Conservation (phyloP, 2,113 vertebrate genomes). For the Halichoeres trimaculatus region DNA sequence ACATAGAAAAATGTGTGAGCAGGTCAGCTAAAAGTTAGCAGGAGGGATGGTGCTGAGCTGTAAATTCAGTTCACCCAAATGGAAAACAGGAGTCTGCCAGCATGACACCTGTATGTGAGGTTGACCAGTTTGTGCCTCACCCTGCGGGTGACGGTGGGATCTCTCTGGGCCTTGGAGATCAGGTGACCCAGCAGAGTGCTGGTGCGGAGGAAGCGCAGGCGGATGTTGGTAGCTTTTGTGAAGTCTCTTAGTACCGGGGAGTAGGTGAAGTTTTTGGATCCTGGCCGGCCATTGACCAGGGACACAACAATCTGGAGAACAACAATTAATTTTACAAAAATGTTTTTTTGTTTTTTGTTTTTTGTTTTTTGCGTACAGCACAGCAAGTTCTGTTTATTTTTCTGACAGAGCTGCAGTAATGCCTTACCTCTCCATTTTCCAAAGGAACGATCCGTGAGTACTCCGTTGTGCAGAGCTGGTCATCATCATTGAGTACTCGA, state of each 20-base stretch:
- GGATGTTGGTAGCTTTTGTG: conserved; percentile 93
- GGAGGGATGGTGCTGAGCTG: conserved; percentile 19
- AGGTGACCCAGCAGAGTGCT: conserved; percentile 93
- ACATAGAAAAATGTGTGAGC: conserved; percentile 46
- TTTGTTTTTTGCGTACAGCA: no score
- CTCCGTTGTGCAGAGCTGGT: conserved; percentile 91
- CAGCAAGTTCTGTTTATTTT: background rate
- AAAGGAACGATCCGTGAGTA: conserved; percentile 91
- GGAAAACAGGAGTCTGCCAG: conserved; percentile 31
- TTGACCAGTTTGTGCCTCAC: conserved; percentile 78
- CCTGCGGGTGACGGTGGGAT: conserved; percentile 91
- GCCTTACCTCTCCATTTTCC: conserved; percentile 92
- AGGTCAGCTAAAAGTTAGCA: conserved; percentile 35
- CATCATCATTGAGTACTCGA: conserved; percentile 81
- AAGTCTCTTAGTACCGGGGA: conserved; percentile 88
- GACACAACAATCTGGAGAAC: conserved; percentile 89
- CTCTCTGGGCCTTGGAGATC: conserved; percentile 90
- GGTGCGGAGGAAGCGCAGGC: conserved; percentile 90
- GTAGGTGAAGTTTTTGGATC: conserved; percentile 88
- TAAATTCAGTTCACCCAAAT: conserved; percentile 40
- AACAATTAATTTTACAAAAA: background rate
- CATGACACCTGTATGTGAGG: conserved; percentile 44
- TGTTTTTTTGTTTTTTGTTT: background rate
- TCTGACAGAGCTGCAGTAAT: background rate
- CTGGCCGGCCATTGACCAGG: conserved; percentile 90